Evolutionary conservation across 2,113 vertebrate species (phyloP).

Genomic region (Atractosteus spatula): DNA sequence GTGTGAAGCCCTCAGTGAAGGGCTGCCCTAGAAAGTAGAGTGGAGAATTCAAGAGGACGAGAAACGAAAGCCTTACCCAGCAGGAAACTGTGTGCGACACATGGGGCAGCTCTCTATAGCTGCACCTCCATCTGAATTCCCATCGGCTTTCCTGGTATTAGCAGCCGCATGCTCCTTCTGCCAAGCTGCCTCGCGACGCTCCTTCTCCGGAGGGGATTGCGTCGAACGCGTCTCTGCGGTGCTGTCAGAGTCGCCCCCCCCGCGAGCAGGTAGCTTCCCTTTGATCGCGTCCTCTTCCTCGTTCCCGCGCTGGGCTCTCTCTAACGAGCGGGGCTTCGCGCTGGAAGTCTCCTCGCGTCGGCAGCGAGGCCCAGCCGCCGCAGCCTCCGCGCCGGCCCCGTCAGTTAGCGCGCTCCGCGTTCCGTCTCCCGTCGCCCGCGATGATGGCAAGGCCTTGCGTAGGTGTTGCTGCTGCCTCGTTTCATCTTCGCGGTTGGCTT

Average conservation of each 20-base stretch:
- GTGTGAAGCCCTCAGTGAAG: too few species aligned
- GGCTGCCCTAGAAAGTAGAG: not conserved
- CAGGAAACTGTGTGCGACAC: conserved; percentile 69
- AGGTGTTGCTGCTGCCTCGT: not conserved
- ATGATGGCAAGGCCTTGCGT: not conserved
- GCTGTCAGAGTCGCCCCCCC: conserved; percentile 2
- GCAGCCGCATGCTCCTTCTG: not conserved
- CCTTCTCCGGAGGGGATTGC: not conserved
- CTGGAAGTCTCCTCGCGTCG: not conserved
- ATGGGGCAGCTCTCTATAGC: conserved; percentile 73
- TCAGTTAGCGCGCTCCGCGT: not conserved
- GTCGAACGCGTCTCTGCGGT: not conserved
- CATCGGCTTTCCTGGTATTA: not conserved
- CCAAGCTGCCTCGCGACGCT: not conserved
- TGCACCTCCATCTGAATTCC: not conserved
- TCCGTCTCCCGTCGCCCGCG: not conserved
- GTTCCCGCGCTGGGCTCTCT: not conserved
- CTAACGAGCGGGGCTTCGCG: not conserved
- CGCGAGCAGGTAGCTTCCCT: not conserved
- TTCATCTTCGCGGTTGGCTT: not conserved
- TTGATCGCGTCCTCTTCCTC: not conserved
- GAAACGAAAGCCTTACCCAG: conserved; percentile 58
- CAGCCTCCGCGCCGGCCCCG: not conserved
- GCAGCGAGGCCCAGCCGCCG: not conserved
- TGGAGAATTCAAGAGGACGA: not conserved